phyloP scores from a whole-genome alignment of 2,888 invertebrate species.

The Harpalus rubripes region DNA sequence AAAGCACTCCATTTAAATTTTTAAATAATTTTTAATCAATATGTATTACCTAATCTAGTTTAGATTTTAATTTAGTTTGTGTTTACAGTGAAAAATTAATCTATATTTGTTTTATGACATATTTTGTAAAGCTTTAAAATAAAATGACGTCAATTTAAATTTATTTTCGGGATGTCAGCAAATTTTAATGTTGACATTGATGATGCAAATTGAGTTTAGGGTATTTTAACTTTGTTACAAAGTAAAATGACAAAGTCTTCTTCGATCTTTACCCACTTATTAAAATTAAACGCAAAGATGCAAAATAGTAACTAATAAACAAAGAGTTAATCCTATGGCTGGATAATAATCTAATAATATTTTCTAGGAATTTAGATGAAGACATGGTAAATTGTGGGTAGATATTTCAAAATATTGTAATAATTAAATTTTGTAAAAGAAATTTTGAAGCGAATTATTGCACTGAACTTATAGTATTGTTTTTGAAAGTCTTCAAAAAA shows the following conservation, averaged over 20 bases:
- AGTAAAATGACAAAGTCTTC: slow-evolving; percentile 32
- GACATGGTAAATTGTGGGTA: no score
- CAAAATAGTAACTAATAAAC: neutral
- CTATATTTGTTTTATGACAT: slow-evolving; percentile 36
- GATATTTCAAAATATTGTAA: no score
- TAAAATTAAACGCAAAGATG: slow-evolving; percentile 5
- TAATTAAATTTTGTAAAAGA: no score
- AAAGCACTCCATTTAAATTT: neutral
- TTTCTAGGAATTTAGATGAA: no score
- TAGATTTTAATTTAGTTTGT: slow-evolving; percentile 21
- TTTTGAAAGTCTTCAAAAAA: no score
- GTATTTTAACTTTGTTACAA: slow-evolving; percentile 40
- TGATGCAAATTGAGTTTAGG: slow-evolving; percentile 41
- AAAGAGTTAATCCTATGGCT: neutral
- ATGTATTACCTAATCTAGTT: neutral
- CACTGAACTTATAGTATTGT: no score
- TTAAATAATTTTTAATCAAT: neutral
- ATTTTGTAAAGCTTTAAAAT: slow-evolving; percentile 34
- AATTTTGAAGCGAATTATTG: no score
- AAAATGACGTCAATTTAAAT: slow-evolving; percentile 47
- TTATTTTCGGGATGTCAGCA: slow-evolving; percentile 40
- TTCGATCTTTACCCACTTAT: slow-evolving; percentile 1
- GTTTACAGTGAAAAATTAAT: slow-evolving; percentile 41
- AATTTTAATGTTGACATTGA: slow-evolving; percentile 32
- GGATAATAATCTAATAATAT: no score